phyloP scores from a whole-genome alignment of 2,113 vertebrate genomes.

The Rissa tridactyla region DNA sequence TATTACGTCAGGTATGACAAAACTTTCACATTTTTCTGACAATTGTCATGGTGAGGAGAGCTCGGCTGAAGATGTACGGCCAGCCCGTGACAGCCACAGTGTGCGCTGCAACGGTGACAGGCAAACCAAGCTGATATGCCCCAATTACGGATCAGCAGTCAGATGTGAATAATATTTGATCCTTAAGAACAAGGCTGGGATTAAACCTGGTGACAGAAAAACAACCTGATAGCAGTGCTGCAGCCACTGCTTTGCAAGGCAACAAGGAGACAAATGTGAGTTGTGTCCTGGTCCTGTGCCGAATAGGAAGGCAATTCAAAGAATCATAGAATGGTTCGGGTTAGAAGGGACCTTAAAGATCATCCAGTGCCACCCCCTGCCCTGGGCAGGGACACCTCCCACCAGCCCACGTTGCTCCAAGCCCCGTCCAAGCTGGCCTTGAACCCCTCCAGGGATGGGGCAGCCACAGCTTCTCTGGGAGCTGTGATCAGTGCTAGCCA shows the following conservation, averaged over 20 bases:
- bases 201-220: background rate
- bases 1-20: background rate
- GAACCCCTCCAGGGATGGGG: too few species aligned
- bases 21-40: background rate
- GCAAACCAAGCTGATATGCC: background rate
- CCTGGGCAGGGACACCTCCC: too few species aligned
- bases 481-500: background rate
- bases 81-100: background rate
- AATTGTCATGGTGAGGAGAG: background rate
- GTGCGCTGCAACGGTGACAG: too few species aligned
- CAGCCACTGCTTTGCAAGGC: background rate
- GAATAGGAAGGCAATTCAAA: background rate
- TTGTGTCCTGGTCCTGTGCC: background rate
- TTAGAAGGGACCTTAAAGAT: too few species aligned
- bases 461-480: background rate
- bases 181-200: background rate
- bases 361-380: too few species aligned
- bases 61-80: background rate
- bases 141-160: background rate
- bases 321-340: too few species aligned
- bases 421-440: too few species aligned
- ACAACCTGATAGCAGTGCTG: background rate
- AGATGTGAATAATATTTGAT: background rate
- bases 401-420: too few species aligned
- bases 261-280: background rate